These are phyloP conservation scores for Sphaerophoria taeniata DNA, from an alignment of 2,888 invertebrate genomes.

Conservation along the genomic window DNA sequence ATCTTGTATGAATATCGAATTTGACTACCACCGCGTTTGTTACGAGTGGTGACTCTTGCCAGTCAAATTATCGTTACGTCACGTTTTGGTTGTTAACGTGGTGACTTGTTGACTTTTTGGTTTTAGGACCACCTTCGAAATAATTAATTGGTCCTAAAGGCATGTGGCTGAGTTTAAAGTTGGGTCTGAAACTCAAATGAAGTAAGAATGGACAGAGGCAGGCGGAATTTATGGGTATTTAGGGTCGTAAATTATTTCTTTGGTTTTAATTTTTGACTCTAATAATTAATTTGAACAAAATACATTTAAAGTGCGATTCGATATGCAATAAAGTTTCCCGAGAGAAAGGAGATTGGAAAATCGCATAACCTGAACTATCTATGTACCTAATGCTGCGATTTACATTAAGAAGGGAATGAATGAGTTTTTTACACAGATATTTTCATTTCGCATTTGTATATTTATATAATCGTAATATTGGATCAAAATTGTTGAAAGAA, in stretches of 20 bases:
- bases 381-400: too few relatives aligned
- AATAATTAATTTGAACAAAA: conserved; percentile 57
- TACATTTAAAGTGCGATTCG: conserved; percentile 56
- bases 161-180: not conserved
- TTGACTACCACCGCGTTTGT: conserved; percentile 41
- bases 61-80: conserved; percentile 76
- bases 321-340: conserved; percentile 67
- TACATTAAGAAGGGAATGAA: too few relatives aligned
- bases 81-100: conserved; percentile 82
- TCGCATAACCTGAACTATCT: too few relatives aligned
- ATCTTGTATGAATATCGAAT: conserved; percentile 58
- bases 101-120: conserved; percentile 75
- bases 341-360: too few relatives aligned
- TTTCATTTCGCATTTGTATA: too few relatives aligned
- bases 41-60: not conserved
- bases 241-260: conserved; percentile 78
- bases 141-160: conserved; percentile 64
- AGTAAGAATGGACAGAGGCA: not conserved
- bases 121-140: conserved; percentile 67
- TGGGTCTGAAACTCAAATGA: too few relatives aligned
- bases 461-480: too few relatives aligned
- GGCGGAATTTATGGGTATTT: conserved; percentile 80
- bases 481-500: too few relatives aligned
- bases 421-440: too few relatives aligned
- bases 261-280: conserved; percentile 45